Conservation (phyloP, 2,113 vertebrate genomes). For the Xiphophorus maculatus region DNA sequence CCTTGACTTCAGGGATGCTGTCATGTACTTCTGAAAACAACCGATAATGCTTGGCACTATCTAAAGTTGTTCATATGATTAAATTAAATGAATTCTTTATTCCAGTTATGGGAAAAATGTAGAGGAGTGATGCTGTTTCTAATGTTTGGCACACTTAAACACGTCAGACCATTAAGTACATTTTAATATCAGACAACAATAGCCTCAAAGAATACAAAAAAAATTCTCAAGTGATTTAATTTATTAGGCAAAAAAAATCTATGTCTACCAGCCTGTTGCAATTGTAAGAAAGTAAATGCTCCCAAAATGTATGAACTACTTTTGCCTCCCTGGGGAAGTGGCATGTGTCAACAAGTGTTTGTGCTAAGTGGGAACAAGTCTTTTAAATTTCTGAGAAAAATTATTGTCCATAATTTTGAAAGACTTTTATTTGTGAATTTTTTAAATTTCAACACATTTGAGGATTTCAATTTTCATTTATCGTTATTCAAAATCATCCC, state of each 20-base stretch:
- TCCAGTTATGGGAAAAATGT: no score
- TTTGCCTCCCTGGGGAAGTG: background rate
- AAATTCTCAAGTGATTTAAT: background rate
- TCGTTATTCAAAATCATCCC: background rate
- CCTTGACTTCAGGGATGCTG: background rate
- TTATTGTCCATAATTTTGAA: background rate
- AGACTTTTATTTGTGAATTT: background rate
- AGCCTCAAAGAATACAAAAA: background rate
- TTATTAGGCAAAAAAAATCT: no score
- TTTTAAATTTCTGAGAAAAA: no score
- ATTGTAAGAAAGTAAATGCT: background rate
- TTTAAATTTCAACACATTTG: background rate
- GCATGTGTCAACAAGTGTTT: background rate
- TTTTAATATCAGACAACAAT: no score
- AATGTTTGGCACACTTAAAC: background rate
- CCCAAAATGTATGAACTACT: background rate
- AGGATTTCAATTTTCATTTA: background rate
- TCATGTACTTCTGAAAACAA: conserved; percentile 1
- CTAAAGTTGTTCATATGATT: background rate
- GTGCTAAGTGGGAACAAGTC: background rate
- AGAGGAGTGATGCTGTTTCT: background rate
- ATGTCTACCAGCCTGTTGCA: background rate
- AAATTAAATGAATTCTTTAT: no score
- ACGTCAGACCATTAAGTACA: background rate
- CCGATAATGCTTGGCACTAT: background rate